Conservation (phyloP, 2,888 invertebrate genomes). For the Dynastes tityus region DNA sequence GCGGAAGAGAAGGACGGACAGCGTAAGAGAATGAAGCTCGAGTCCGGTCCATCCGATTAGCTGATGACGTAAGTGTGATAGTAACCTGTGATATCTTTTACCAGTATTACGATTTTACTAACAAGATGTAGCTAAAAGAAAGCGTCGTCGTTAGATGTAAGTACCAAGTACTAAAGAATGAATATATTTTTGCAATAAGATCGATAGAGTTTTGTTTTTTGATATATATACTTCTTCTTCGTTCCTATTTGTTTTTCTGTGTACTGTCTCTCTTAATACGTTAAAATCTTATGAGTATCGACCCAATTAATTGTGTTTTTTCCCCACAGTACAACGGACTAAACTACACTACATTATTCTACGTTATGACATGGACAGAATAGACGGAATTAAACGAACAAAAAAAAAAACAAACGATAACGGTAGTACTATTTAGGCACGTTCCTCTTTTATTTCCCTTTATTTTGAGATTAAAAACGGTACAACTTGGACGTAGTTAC, state of each 20-base stretch:
- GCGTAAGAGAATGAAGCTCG: constrained; percentile 56
- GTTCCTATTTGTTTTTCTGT: not conserved
- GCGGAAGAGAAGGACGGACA: constrained; percentile 80
- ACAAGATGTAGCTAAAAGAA: constrained; percentile 20
- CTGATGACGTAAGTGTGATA: constrained; percentile 35
- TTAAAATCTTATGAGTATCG: not conserved
- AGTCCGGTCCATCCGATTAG: constrained; percentile 42
- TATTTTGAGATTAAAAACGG: not conserved
- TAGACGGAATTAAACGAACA: too few relatives aligned
- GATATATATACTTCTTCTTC: not conserved
- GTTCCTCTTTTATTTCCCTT: not conserved
- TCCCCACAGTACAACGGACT: constrained; percentile 55
- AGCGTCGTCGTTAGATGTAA: not conserved
- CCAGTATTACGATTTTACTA: constrained; percentile 21
- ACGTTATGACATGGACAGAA: constrained; percentile 53
- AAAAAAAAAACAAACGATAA: constrained; percentile 1
- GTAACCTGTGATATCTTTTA: constrained; percentile 34
- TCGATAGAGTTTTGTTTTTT: not conserved
- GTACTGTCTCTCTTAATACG: not conserved
- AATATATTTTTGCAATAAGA: not conserved
- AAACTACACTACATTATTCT: constrained; percentile 47
- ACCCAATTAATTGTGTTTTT: constrained; percentile 48
- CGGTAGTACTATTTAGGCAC: not conserved
- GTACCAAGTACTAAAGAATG: constrained; percentile 7
- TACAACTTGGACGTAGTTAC: constrained; percentile 3